phyloP scores from a whole-genome alignment of 2,888 invertebrate species.

The Sphinx pinastri region DNA sequence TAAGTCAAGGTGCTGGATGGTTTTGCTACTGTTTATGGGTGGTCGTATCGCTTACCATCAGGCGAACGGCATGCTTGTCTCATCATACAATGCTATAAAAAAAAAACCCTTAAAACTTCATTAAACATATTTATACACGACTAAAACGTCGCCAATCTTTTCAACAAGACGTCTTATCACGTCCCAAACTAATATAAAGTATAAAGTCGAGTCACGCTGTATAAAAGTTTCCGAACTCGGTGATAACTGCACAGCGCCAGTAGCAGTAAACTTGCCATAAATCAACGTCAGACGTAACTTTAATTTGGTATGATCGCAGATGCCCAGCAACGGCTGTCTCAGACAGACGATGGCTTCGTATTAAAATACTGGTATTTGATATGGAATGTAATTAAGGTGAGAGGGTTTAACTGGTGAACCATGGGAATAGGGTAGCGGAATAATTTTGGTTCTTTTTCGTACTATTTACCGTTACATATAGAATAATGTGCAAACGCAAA shows the following conservation, averaged over 20 bases:
- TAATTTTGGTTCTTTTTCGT: no score
- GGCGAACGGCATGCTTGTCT: no score
- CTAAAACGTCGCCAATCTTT: no score
- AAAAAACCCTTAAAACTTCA: no score
- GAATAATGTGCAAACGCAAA: no score
- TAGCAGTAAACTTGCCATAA: slow-evolving; percentile 6
- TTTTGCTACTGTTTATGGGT: no score
- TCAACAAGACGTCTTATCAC: neutral
- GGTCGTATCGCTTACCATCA: no score
- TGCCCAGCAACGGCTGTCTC: neutral
- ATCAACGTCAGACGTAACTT: slow-evolving; percentile 24
- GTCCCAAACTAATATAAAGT: neutral
- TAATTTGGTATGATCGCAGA: slow-evolving; percentile 26
- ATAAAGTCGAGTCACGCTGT: slow-evolving; percentile 15
- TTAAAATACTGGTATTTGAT: neutral
- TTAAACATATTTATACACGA: no score
- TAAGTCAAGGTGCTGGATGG: no score
- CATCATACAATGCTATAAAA: no score
- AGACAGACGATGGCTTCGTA: neutral
- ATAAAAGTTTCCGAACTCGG: slow-evolving; percentile 2
- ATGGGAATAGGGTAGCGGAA: no score
- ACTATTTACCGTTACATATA: no score
- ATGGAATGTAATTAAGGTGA: neutral
- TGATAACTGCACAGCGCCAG: slow-evolving; percentile 13
- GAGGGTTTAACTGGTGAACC: neutral